Evolutionary conservation across 2,113 vertebrate species (phyloP).

Genomic region (Dicentrarchus labrax): DNA sequence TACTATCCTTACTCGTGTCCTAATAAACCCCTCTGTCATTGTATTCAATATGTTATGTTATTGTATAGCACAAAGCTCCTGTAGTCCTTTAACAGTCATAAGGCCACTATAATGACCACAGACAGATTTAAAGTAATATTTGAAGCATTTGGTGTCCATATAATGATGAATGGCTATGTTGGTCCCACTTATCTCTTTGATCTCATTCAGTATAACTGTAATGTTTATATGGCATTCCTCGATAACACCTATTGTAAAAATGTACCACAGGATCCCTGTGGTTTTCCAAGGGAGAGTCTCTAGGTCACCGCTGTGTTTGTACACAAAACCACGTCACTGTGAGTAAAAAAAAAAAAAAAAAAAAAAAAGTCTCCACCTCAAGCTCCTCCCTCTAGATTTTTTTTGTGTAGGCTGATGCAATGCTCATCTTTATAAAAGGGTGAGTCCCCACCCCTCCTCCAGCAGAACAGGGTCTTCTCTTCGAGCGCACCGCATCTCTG

Average conservation of each 20-base stretch:
- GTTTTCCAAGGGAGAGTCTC: conserved; percentile 17
- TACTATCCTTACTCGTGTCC: too few species aligned
- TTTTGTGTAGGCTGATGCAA: conserved; percentile 81
- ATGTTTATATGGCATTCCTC: not conserved
- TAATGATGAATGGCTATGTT: not conserved
- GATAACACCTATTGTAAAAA: not conserved
- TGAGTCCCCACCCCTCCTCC: conserved; percentile 48
- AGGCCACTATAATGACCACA: not conserved
- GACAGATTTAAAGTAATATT: not conserved
- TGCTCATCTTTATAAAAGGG: conserved; percentile 74
- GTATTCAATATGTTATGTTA: too few species aligned
- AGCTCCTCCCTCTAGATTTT: not conserved
- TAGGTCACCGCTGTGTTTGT: conserved; percentile 78
- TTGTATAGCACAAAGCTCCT: too few species aligned
- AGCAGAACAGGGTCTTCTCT: conserved; percentile 43
- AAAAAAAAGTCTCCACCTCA: not conserved
- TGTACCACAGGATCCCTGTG: not conserved
- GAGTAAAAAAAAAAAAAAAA: too few species aligned
- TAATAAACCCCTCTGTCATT: too few species aligned
- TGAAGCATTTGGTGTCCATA: too few species aligned
- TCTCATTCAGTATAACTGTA: not conserved
- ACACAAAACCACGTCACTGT: conserved; percentile 66
- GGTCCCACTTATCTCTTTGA: not conserved
- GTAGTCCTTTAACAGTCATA: not conserved
- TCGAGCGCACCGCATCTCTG: conserved; percentile 12